Percentiles rank a stretch among this genome's conserved stretches.
Evolutionary conservation across 2,888 invertebrate species (phyloP).

Genomic region (Stegana nigrithorax): DNA sequence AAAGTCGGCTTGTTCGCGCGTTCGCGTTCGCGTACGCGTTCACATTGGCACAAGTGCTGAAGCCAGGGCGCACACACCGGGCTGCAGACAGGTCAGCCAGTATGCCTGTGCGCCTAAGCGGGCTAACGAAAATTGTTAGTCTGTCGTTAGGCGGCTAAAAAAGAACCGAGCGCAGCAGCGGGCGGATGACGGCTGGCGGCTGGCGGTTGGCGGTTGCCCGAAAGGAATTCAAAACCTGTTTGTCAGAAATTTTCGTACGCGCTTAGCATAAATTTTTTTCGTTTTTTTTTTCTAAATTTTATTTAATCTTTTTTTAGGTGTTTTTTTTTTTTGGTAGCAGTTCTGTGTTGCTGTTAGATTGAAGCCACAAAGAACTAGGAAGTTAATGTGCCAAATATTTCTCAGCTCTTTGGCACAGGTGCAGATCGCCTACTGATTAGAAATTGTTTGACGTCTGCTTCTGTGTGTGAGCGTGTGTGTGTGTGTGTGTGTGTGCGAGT

Average conservation of each 20-base stretch:
- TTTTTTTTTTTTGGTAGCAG: no score
- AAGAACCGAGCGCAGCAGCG: slow-evolving; percentile 9
- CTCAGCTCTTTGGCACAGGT: no score
- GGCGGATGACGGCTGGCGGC: not conserved
- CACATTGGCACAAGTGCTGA: not conserved
- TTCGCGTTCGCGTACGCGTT: not conserved
- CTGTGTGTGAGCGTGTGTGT: slow-evolving; percentile 12
- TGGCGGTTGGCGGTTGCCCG: slow-evolving; percentile 19
- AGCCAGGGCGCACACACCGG: not conserved
- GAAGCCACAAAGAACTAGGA: not conserved
- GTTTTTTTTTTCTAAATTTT: slow-evolving; percentile 25
- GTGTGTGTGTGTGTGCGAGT: no score
- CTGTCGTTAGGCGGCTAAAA: slow-evolving; percentile 40
- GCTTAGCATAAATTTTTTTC: slow-evolving; percentile 48
- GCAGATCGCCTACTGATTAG: not conserved
- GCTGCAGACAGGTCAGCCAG: not conserved
- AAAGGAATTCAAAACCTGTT: slow-evolving; percentile 60
- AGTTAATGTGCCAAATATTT: no score
- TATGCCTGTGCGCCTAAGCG: no score
- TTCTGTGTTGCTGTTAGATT: no score
- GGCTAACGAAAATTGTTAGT: slow-evolving; percentile 35
- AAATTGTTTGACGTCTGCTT: not conserved
- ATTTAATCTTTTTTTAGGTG: no score
- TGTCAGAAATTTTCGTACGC: slow-evolving; percentile 47
- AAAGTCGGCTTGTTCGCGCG: no score